phyloP scores from a whole-genome alignment of 2,797 vertebrate species.

The Otolemur crassicaudatus region DNA sequence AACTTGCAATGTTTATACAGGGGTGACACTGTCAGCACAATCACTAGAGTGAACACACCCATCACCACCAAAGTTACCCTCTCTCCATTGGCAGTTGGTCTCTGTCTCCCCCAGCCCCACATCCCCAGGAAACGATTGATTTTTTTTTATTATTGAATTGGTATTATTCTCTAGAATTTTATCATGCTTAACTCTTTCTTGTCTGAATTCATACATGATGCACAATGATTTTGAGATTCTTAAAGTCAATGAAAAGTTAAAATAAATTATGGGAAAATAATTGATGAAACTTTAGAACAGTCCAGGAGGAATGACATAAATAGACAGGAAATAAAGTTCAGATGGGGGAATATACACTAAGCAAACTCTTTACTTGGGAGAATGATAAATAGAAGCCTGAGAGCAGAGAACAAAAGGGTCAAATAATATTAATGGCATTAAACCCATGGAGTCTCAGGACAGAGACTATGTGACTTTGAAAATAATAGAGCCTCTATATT shows the following conservation, averaged over 20 bases:
- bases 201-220: background rate
- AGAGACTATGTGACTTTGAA: background rate
- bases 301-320: background rate
- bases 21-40: background rate
- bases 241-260: background rate
- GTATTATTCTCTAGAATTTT: background rate
- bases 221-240: background rate
- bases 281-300: too few relatives aligned
- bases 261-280: background rate
- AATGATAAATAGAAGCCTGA: background rate
- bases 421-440: too few relatives aligned
- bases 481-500: background rate
- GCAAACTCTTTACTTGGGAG: background rate
- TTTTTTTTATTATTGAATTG: too few relatives aligned
- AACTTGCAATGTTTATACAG: background rate
- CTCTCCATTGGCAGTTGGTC: background rate
- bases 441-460: background rate
- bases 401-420: background rate
- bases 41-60: background rate
- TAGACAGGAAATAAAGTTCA: background rate
- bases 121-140: rapidly evolving
- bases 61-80: rapidly evolving
- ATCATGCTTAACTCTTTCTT: too few relatives aligned
- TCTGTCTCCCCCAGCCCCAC: rapidly evolving
- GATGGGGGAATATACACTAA: background rate